Evolutionary conservation across 1,140 invertebrate genomes (phyloP), one percentile per base, ranked within the genome.

Genomic region (Diachasma alloeum): DNA sequence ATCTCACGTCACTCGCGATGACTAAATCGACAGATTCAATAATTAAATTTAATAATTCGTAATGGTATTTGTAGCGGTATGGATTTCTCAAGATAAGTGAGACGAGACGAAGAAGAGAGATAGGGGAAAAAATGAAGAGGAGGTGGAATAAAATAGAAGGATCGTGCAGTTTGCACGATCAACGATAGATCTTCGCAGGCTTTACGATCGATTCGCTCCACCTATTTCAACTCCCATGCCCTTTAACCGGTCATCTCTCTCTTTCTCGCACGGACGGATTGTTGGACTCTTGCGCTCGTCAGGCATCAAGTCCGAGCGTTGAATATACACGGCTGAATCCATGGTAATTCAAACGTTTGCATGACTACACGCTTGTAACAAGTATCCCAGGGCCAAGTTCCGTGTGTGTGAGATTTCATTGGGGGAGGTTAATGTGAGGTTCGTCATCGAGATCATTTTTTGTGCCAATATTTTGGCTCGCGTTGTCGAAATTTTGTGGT

Each of bases 161-260:
- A 36, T 74, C 53, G 31, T 66, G 72, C 36, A 39, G 66, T 68
- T 59, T 74, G 72, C 72, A 74, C 72, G 72, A 74, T 74, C 56
- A 56, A 74, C 53, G 48, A 74, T 44, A 72, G 53, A 71, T 71
- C 44, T 48, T 71, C 39, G 39, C 39, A 46, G 68, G 68, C 39
- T 71, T 71, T 71, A 71, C 44, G 68, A 48, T 71, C 68, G 68
- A 71, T 63, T 74, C 72, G 48, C 72, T 74, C 53, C 72, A 74
- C 72, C 72, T 74, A 63, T 74, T 74, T 74, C 72, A 74, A 74
- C 72, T 74, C 72, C 53, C 72, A 74, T 74, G 72, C 72, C 72
- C 72, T 74, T 74, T 74, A 66, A 74, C 53, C 66, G 31, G 15
- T 68, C 59, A 42, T 63, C 59, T 53, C 48, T 15, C 17, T 17